A percentile compares a stretch with the other conserved stretches of the same genome.
Conservation (phyloP, 2,113 vertebrate species). For the Dicrurus megarhynchus region DNA sequence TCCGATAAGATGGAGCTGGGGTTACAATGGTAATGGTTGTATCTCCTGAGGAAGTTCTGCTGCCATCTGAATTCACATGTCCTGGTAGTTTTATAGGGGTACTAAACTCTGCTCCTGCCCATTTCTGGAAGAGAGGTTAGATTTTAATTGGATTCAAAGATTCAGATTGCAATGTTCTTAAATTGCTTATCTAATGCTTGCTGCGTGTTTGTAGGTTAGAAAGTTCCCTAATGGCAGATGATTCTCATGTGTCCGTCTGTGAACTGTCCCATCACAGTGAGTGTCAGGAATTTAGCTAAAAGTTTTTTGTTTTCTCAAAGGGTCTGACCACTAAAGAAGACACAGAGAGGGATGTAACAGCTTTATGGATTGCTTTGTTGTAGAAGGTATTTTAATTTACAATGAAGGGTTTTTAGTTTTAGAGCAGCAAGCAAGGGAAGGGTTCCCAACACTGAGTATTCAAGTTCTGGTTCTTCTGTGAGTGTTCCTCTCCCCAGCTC, state of each 20-base stretch:
- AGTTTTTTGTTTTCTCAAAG: neutral
- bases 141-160: neutral
- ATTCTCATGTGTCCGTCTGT: neutral
- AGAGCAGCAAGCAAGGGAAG: neutral
- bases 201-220: neutral
- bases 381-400: neutral
- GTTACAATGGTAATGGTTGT: neutral
- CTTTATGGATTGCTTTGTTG: neutral
- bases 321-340: neutral
- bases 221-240: neutral
- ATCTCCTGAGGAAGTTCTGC: neutral
- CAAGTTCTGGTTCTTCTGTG: neutral
- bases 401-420: neutral
- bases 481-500: neutral
- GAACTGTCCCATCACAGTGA: neutral
- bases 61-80: neutral
- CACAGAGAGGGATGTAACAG: fast-evolving
- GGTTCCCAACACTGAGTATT: fast-evolving
- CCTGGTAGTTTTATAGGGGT: neutral
- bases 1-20: neutral
- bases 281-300: neutral
- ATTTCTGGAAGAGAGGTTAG: neutral
- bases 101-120: neutral
- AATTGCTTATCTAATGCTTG: neutral
- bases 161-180: neutral